These are phyloP conservation scores for Unio pictorum DNA, from an alignment of 2,888 invertebrate species.

Conservation along the genomic window DNA sequence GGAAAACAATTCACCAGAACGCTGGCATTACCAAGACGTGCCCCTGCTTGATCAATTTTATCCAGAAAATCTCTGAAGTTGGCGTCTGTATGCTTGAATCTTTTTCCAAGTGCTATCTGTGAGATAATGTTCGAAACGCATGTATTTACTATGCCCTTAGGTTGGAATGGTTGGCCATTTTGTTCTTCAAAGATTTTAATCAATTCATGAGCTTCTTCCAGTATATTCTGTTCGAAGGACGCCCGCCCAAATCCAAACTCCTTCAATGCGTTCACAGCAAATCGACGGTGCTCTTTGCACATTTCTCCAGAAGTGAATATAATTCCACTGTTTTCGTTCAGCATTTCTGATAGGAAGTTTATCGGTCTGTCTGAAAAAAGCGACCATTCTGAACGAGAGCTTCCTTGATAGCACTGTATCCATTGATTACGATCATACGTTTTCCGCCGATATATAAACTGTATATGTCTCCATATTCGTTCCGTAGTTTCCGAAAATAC, in stretches of 20 bases:
- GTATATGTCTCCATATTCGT: slow-evolving; percentile 21
- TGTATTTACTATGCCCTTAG: slow-evolving; percentile 11
- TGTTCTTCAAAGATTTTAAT: slow-evolving; percentile 9
- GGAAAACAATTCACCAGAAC: slow-evolving; percentile 15
- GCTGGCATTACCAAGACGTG: slow-evolving; percentile 1
- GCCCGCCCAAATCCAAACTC: slow-evolving; percentile 23
- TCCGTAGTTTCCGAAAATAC: slow-evolving; percentile 7
- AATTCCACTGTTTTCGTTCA: slow-evolving; percentile 5
- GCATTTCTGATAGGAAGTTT: not conserved
- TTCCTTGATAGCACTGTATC: slow-evolving; percentile 16
- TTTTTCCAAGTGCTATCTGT: slow-evolving; percentile 21
- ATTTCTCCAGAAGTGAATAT: slow-evolving; percentile 13
- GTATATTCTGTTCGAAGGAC: slow-evolving; percentile 14
- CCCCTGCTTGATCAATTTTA: slow-evolving; percentile 3
- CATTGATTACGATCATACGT: slow-evolving; percentile 16
- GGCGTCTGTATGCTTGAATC: slow-evolving; percentile 19
- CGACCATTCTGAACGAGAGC: slow-evolving; percentile 19
- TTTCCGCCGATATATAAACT: slow-evolving; percentile 16
- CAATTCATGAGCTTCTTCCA: slow-evolving; percentile 20
- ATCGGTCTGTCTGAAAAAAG: slow-evolving; percentile 16
- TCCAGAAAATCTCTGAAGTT: slow-evolving; percentile 19
- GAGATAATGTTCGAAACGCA: slow-evolving; percentile 43
- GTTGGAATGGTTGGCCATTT: slow-evolving; percentile 17
- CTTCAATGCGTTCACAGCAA: slow-evolving; percentile 12
- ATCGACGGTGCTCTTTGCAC: slow-evolving; percentile 26